Base-by-base conservation (phyloP, 2,888 invertebrate species). In the Xylota sylvarum region DNA sequence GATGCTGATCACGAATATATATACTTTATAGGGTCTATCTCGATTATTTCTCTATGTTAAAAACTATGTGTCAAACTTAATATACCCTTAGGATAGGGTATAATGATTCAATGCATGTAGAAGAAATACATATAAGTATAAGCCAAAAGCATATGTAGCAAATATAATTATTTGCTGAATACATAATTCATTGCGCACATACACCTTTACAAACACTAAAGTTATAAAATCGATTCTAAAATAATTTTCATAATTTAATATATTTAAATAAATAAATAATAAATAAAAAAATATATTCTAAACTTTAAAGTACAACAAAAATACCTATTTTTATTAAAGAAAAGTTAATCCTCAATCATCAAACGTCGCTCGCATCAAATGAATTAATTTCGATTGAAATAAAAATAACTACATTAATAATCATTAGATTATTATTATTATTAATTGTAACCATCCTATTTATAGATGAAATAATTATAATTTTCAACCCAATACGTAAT, bases 161-260 rank as follows among this genome's bases (percentile, higher is more conserved):
- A n/a, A n/a, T n/a, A n/a, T n/a, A n/a, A n/a, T n/a, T n/a, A n/a
- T n/a, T 93, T 92, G 95, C 92, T 52, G 93, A 93, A 89, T 95
- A 93, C 92, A 95, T 93, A 93, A 95, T 93, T 6, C 94, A 94
- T 89, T 95, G 89, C 0, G 95, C 95, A 92, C 95, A 94, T 88
- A 93, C 94, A 0, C 95, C 94, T 30, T 95, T 95, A 94, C 95
- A 95, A 65, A 95, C 95, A 81, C 93, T 93, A 95, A 94, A 76
- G 93, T 93, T 91, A 95, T 93, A 94, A 94, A 95, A 90, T 94
- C 91, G 91, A 95, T 93, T 89, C 93, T 93, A 93, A 94, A 93
- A 94, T 93, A 94, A 90, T 92, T 90, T 91, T 94, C 93, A 93
- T 91, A 93, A 88, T 91, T 89, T 91, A 93, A 91, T 89, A 90